These are phyloP conservation scores for Sapayoa aenigma DNA, from an alignment of 2,113 vertebrate species.

Conservation along the genomic window DNA sequence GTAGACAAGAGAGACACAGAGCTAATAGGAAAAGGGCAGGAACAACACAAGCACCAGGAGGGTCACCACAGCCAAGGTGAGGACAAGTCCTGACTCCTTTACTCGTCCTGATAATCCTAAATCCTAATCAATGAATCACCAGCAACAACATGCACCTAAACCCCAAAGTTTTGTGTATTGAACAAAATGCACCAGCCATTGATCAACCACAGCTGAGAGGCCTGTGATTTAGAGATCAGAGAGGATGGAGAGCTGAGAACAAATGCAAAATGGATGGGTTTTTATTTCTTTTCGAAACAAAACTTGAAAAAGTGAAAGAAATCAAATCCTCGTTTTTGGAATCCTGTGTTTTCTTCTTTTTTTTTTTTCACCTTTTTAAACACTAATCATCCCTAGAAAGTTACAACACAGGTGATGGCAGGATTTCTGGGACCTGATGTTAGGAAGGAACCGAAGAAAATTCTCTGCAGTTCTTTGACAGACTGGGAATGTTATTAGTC, in stretches of 20 bases:
- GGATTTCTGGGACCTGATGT: not conserved
- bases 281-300: not conserved
- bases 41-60: fast-evolving
- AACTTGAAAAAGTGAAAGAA: not conserved
- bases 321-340: not conserved
- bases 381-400: not conserved
- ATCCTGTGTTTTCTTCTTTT: not conserved
- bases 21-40: not conserved
- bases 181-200: not conserved
- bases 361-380: not conserved
- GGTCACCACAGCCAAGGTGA: not conserved
- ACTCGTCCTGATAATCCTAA: not conserved
- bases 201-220: not conserved
- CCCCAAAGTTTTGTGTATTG: not conserved
- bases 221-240: not conserved
- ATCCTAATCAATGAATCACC: not conserved
- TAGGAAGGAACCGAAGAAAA: not conserved
- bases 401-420: not conserved
- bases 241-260: not conserved
- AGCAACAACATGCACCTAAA: not conserved
- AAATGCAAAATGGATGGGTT: not conserved
- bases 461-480: not conserved
- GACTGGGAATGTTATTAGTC: not conserved
- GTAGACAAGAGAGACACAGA: not conserved
- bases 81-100: not conserved